Percentiles rank a stretch among this genome's conserved stretches.
Evolutionary conservation across 2,888 invertebrate genomes (phyloP).

Genomic region (Andrena minutula): DNA sequence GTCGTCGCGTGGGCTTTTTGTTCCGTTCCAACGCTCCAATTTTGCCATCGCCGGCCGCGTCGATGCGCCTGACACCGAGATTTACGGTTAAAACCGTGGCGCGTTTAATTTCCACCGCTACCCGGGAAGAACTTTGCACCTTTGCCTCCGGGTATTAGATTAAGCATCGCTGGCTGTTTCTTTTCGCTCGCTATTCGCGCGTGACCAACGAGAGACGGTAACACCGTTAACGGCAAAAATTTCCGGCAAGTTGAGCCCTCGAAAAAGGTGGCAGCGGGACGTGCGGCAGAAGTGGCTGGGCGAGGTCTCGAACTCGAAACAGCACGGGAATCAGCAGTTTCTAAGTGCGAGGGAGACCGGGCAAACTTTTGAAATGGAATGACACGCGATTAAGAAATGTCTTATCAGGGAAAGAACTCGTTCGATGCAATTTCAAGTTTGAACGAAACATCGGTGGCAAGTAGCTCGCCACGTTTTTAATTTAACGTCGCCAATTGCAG

Average conservation of each 20-base stretch:
- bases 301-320: conserved; percentile 27
- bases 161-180: conserved; percentile 4
- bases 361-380: conserved; percentile 17
- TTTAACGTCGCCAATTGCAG: neutral
- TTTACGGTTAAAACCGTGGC: conserved; percentile 12
- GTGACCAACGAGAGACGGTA: neutral
- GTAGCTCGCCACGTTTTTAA: neutral
- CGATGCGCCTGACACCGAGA: conserved; percentile 13
- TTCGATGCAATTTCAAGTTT: conserved; percentile 18
- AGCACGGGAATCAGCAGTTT: conserved; percentile 11
- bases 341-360: neutral
- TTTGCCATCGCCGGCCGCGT: neutral
- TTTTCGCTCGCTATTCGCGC: neutral
- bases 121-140: neutral
- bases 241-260: neutral
- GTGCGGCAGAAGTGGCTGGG: neutral
- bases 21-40: neutral
- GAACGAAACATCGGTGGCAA: neutral
- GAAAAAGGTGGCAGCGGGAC: neutral
- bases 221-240: neutral
- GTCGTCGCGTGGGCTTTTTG: neutral
- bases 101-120: conserved; percentile 10
- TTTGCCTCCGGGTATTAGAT: conserved; percentile 5
- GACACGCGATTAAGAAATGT: conserved; percentile 28
- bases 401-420: conserved; percentile 1